Evolutionary conservation across 2,797 vertebrate species (phyloP), one percentile per base, ranked within the genome.

Genomic region (Eidolon dupreanum): DNA sequence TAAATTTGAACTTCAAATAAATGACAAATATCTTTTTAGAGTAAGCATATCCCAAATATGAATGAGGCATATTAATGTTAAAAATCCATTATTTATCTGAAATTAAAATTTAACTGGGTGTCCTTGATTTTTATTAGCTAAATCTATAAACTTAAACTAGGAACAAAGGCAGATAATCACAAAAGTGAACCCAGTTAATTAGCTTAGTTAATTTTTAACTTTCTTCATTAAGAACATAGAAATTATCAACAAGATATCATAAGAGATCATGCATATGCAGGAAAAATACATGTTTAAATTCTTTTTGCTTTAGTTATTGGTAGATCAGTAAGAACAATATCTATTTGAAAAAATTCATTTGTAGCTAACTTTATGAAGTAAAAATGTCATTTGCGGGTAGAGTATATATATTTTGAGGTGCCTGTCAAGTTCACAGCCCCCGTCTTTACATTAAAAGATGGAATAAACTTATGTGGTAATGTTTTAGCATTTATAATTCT

Each of bases 151-250:
- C 31, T 46, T 87, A 90, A 90, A 61, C 19, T 24, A 55, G n/a
- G 41, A 38, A 33, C 41, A n/a, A 79, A 66, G 31, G 31, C 49
- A 90, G 20, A 73, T 15, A 66, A 85, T 85, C 24, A 81, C 22
- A 66, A n/a, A 89, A 89, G 38, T 82, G 22, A 78, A 38, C 31
- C 22, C 85, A 63, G 17, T 71, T 71, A 71, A 55, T 90, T 87
- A 55, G 7, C 19, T 74, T 90, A 46, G 24, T 96, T 84, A 66
- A 65, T 70, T 81, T 22, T 92, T 41, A 68, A 31, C 41, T 59
- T 87, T 91, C 31, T 86, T 70, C 20, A 51, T 36, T 90, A 59
- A 31, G 8, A 96, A 78, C 91, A 89, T 31, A 82, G 57, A 51
- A 66, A n/a, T 63, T 65, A 57, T 90, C 59, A 83, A 17, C 13